Base-by-base conservation (phyloP, 1,140 invertebrate genomes). In the Drosophila sp. region DNA sequence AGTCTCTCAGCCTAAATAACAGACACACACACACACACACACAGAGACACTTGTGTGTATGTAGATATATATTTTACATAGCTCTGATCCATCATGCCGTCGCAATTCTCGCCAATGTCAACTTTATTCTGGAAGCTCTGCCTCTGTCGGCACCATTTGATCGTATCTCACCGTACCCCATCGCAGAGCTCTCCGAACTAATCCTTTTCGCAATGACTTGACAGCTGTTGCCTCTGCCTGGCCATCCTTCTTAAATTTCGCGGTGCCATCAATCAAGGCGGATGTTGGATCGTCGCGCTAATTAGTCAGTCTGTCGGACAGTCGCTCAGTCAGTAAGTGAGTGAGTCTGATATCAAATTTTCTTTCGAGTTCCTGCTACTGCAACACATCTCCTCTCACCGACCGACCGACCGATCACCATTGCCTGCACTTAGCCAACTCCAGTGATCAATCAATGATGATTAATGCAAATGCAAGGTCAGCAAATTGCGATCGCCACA, bases 121-220 rank as follows among this genome's bases (percentile, higher is more conserved):
- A 89, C 84, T 89, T 89, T 85, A 80, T 80, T 78, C 74, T 87
- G 84, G 76, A 73, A 89, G 83, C 79, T 50, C 44, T 89, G 76
- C 66, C 50, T 64, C 63, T 71, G 83, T 80, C 90, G 90, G 90
- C 90, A 84, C 69, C 78, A 91, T 91, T 91, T 91, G 90, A 91
- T 90, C 76, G 77, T 66, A 62, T 64, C 69, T 30, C 60, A 57
- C 44, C 40, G 23, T 11, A 66, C 47, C 70, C 35, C 54, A 25
- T 35, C 60, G 7, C 23, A 56, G 66, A 56, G 56, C 67, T 58
- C 78, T 61, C 75, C 70, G 66, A 54, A 72, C 90, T 91, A 91
- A 91, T 91, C 90, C 90, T 91, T 91, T 91, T 90, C 90, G 82
- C 90, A 90, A 87, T 79, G 83, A 91, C 90, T 91, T 91, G 90